phyloP scores from a whole-genome alignment of 2,113 vertebrate genomes.

The Elanoides forficatus region DNA sequence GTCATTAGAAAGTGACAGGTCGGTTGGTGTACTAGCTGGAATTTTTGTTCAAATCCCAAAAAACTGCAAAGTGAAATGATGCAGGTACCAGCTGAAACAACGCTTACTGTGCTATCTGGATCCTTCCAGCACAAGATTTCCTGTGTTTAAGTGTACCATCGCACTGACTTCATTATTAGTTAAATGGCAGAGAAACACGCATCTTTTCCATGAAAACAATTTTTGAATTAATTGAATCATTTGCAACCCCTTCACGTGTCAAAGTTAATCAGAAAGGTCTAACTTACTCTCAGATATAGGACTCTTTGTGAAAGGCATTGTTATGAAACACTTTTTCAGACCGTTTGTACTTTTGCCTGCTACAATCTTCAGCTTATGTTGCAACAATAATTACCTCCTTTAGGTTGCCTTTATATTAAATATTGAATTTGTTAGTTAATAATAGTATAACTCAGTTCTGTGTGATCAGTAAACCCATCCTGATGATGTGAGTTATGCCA shows the following conservation, averaged over 20 bases:
- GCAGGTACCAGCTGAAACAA: background rate
- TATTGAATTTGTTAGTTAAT: background rate
- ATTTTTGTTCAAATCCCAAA: background rate
- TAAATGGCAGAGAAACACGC: background rate
- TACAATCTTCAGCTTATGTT: background rate
- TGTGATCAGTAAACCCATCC: background rate
- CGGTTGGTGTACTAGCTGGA: background rate
- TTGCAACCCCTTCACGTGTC: background rate
- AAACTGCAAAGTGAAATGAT: background rate
- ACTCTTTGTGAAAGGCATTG: background rate
- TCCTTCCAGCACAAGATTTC: background rate
- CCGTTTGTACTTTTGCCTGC: background rate
- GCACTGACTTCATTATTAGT: background rate
- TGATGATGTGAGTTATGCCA: background rate
- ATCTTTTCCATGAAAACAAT: background rate
- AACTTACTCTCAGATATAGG: background rate
- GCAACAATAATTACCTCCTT: background rate
- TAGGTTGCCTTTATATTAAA: background rate
- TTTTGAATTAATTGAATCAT: background rate
- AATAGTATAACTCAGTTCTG: background rate
- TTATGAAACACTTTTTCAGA: background rate
- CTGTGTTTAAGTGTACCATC: background rate
- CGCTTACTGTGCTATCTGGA: accelerated
- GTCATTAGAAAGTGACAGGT: background rate
- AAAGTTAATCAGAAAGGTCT: background rate